Evolutionary conservation across 2,797 vertebrate species (phyloP).

Genomic region (Poecilia velifera): DNA sequence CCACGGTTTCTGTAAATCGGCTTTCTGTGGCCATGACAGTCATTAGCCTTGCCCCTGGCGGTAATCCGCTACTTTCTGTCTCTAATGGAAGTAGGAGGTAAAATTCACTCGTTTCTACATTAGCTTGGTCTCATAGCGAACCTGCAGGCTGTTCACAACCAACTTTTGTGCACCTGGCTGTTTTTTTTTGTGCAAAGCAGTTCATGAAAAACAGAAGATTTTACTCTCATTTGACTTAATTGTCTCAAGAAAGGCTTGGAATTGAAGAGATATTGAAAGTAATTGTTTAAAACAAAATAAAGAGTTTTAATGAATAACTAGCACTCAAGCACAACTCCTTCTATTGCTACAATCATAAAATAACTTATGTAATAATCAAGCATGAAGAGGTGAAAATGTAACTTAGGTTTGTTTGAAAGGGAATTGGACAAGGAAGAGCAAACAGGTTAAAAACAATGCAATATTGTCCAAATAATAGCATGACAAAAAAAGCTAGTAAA

Average conservation of each 20-base stretch:
- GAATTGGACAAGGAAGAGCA: not conserved
- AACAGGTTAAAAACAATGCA: not conserved
- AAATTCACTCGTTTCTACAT: constrained; percentile 58
- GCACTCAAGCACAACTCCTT: not conserved
- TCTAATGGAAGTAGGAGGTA: constrained; percentile 78
- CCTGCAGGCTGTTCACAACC: constrained; percentile 40
- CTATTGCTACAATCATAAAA: not conserved
- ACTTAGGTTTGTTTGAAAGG: not conserved
- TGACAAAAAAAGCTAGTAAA: not conserved
- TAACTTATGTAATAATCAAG: not conserved
- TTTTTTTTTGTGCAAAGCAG: constrained; percentile 28
- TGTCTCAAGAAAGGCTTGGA: constrained; percentile 21
- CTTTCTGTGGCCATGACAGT: constrained; percentile 82
- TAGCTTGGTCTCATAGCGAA: constrained; percentile 56
- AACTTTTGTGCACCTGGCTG: constrained; percentile 38
- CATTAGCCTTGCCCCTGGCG: constrained; percentile 82
- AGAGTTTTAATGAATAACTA: not conserved
- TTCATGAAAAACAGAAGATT: constrained; percentile 14
- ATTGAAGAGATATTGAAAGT: not conserved
- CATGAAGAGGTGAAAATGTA: not conserved
- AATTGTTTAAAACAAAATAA: not conserved
- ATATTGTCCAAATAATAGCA: not conserved
- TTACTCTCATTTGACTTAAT: constrained; percentile 17
- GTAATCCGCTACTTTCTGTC: constrained; percentile 82
- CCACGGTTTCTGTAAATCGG: constrained; percentile 81